A percentile compares a stretch with the other conserved stretches of the same genome.
Conservation (phyloP, 1,140 invertebrate genomes). For the Ceratoteleas bidentatus region DNA sequence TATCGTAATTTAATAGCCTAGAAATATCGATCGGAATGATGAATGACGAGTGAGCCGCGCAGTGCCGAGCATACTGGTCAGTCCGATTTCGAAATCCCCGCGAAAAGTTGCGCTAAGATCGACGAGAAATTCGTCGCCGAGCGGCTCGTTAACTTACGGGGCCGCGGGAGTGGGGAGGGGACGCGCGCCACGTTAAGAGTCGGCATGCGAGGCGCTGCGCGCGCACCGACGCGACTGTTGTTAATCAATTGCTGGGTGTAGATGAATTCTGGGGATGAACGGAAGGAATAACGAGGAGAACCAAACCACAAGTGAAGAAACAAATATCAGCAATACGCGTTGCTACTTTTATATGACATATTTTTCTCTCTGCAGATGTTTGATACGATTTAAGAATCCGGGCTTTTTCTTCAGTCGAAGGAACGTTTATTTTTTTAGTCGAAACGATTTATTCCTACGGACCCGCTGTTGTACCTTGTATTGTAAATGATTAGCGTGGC, state of each 20-base stretch:
- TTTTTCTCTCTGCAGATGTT: slow-evolving; percentile 64
- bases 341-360: slow-evolving; percentile 66
- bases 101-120: background rate
- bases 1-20: slow-evolving; percentile 59
- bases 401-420: slow-evolving; percentile 57
- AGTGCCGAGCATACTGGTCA: slow-evolving; percentile 24
- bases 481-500: slow-evolving; percentile 44
- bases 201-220: slow-evolving; percentile 27
- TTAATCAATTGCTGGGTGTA: slow-evolving; percentile 50
- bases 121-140: background rate
- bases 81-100: too few relatives aligned
- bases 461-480: slow-evolving; percentile 60
- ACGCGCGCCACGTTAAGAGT: slow-evolving; percentile 9
- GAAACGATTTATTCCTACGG: slow-evolving; percentile 52
- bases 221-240: slow-evolving; percentile 37
- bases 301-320: slow-evolving; percentile 14
- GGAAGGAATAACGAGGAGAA: slow-evolving; percentile 23
- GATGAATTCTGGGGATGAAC: too few relatives aligned
- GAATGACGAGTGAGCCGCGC: slow-evolving; percentile 9
- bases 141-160: background rate
- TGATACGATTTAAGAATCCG: slow-evolving; percentile 57
- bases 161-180: slow-evolving; percentile 2
- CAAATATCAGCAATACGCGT: slow-evolving; percentile 60
- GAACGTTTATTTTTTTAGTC: slow-evolving; percentile 65
- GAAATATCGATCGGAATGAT: slow-evolving; percentile 46